Conservation (phyloP, 2,797 vertebrate genomes). For the Erithacus rubecula region DNA sequence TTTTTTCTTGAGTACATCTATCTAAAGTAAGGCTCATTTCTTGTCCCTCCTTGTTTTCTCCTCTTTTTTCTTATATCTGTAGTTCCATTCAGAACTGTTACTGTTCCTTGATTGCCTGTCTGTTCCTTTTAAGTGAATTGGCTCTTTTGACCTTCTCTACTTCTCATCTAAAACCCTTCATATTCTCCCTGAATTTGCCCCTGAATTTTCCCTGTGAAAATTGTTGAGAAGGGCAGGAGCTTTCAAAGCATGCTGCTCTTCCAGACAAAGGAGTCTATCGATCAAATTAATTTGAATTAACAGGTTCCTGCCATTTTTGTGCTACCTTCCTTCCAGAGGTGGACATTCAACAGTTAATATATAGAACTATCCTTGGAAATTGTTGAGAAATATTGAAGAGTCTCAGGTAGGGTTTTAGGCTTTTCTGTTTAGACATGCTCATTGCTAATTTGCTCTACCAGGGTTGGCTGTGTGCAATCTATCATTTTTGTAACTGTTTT, state of each 20-base stretch:
- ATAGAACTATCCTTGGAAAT: background rate
- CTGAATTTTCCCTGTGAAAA: background rate
- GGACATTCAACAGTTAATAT: background rate
- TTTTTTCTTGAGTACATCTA: background rate
- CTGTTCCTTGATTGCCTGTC: background rate
- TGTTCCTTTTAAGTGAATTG: background rate
- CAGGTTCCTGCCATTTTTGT: background rate
- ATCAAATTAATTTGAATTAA: background rate
- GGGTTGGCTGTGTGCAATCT: background rate
- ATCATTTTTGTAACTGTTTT: rapidly evolving
- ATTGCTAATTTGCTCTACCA: background rate
- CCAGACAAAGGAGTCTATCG: background rate
- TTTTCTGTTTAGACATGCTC: background rate
- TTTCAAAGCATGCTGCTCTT: background rate
- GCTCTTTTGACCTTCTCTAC: background rate
- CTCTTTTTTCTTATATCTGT: background rate
- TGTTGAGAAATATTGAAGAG: background rate
- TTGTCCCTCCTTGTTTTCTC: background rate
- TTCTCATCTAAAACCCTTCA: rapidly evolving
- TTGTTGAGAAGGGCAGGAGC: background rate
- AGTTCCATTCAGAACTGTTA: background rate
- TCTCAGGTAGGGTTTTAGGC: background rate
- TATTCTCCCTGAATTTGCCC: background rate
- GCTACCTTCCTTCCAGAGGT: background rate
- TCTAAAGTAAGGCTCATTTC: background rate